These are phyloP conservation scores for Aselliscus stoliczkanus DNA, from an alignment of 2,797 vertebrate species.

Conservation along the genomic window DNA sequence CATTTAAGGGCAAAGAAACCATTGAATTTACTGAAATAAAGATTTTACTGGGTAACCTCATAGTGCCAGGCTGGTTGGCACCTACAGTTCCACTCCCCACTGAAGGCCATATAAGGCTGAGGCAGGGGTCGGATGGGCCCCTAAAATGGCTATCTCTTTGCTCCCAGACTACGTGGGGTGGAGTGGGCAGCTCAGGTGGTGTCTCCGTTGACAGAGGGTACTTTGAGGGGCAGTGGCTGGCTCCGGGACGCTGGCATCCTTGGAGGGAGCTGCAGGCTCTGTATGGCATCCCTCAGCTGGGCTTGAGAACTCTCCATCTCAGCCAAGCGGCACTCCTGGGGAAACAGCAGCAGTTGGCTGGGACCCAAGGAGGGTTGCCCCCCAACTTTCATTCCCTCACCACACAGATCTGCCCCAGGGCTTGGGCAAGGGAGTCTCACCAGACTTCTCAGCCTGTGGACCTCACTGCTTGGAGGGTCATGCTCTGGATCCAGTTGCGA, in stretches of 20 bases:
- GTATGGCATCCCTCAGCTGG: constrained; percentile 56
- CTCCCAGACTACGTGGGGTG: background rate
- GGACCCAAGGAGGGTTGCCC: background rate
- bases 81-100: background rate
- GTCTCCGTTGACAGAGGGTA: constrained; percentile 62
- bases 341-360: background rate
- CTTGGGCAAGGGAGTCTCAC: constrained; percentile 39
- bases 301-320: constrained; percentile 65
- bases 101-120: background rate
- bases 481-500: background rate
- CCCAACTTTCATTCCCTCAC: background rate
- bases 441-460: constrained; percentile 45
- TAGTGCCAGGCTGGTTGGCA: background rate
- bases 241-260: background rate
- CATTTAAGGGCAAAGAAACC: background rate
- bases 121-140: background rate
- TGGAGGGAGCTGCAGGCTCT: constrained; percentile 32
- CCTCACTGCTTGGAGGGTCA: background rate
- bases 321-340: constrained; percentile 70
- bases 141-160: background rate
- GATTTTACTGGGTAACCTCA: constrained; percentile 44
- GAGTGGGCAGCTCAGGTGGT: constrained; percentile 53
- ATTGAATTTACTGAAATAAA: constrained; percentile 10
- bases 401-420: background rate
- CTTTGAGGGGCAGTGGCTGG: constrained; percentile 37